Base-by-base conservation (phyloP, 1,140 invertebrate genomes). In the Trachymyrmex septentrionalis region DNA sequence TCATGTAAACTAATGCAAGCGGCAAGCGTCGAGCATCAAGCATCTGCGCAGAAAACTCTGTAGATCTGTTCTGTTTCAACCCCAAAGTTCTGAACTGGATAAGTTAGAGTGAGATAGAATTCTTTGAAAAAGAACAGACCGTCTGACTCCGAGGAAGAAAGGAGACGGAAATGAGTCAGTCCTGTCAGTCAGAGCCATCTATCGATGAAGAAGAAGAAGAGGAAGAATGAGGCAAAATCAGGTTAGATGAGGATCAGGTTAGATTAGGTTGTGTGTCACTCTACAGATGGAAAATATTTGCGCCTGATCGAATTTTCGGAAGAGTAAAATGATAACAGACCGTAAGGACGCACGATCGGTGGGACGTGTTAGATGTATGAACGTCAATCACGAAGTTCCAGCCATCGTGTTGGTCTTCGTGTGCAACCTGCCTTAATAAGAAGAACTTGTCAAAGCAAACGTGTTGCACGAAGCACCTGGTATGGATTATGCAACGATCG, bases 401-500 rank as follows among this genome's bases (percentile, higher is more conserved):
- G 12, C 7, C n/a, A 34, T 21, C 5, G 77, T 38, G n/a, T 57
- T 71, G 61, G 16, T n/a, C 14, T 12, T 27, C 30, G 48, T 14
- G 7, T 30, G 14, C 30, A n/a, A 10, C 12, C 7, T 81, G 24
- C 44, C 44, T 10, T 78, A 48, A 69, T 55, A 55, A 27, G 21
- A 64, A n/a, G 14, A 12, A 38, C 24, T 14, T 71, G 24, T 81
- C 24, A 64, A 61, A 19, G 48, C 48, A 50, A 80, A 61, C 59
- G 21, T 48, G 38, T 84, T 16, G 38, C 27, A 57, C 12, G 48
- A 80, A 69, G n/a, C 30, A n/a, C 71, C 59, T 81, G 59, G 66
- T 44, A 93, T 93, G 91, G 92, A 93, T 89, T 90, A 89, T 86
- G 88, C 91, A 85, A 73, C 61, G 9, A 57, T 88, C 86, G 92